Base-by-base conservation (phyloP, 2,797 vertebrate genomes). In the Cyclopterus lumpus region DNA sequence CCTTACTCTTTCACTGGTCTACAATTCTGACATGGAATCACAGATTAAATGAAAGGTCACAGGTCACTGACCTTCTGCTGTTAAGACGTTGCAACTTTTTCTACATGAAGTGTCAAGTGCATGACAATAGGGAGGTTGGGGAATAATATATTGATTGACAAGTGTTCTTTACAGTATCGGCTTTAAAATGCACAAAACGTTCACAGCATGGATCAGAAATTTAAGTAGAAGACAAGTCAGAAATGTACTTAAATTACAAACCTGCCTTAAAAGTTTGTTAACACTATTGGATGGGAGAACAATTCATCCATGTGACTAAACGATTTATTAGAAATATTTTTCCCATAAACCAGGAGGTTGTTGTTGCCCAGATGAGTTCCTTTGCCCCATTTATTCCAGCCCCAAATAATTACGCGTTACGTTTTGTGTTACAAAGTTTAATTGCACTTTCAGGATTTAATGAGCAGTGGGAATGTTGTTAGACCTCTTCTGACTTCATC, bases 31-130 rank as follows among this genome's bases (percentile, higher is more conserved):
- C 40, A 40, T 10, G 14, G 5, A 34, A 9, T 24, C 15, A 20
- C 38, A 67, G 57, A 28, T 71, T 22, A 49, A 49, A n/a, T 51
- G 15, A 20, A 10, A 67, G 40, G 28, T 62, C 46, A 61, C 34
- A 30, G 18, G 69, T 62, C 42, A 53, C 24, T 22, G 68, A 54
- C 53, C 61, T 6, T 14, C 46, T 65, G 54, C 22, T 32, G 58
- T 57, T 5, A 1, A n/a, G 36, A 20, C 10, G 15, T 1, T 36
- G 26, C 6, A 40, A 0, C n/a, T 59, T 71, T 61, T 59, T 46
- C 48, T 1, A 9, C n/a, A 66, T 22, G 28, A 18, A 34, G 38
- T 12, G 14, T 36, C 12, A 40, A 2, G 5, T 10, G 22, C 6
- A 44, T 7, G 18, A 58, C 34, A 40, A 30, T 38, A 61, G 3